These are phyloP conservation scores for Sylvicola fuscatus DNA, from an alignment of 2,888 invertebrate genomes.

Conservation along the genomic window DNA sequence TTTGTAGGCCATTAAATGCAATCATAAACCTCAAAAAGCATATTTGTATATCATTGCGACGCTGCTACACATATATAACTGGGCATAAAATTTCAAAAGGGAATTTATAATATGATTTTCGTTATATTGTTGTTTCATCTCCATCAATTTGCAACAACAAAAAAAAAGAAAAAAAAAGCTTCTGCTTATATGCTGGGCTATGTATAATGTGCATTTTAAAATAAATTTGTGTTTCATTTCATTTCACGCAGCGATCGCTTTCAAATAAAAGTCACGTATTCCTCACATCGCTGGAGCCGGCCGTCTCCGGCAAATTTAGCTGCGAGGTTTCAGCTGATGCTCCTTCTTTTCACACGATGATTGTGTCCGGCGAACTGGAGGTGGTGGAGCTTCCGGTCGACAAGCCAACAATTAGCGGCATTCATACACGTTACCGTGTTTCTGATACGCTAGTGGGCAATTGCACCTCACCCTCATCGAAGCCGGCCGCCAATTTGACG, in stretches of 20 bases:
- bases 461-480: slow-evolving; percentile 32
- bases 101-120: too few relatives aligned
- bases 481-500: slow-evolving; percentile 33
- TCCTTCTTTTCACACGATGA: slow-evolving; percentile 22
- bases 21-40: too few relatives aligned
- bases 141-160: too few relatives aligned
- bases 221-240: background rate
- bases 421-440: slow-evolving; percentile 29
- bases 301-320: slow-evolving; percentile 21
- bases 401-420: slow-evolving; percentile 30
- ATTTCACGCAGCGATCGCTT: slow-evolving; percentile 14
- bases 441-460: slow-evolving; percentile 31
- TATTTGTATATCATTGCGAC: too few relatives aligned
- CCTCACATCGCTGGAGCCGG: slow-evolving; percentile 18
- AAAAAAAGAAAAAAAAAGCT: too few relatives aligned
- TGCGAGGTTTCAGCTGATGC: slow-evolving; percentile 26
- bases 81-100: too few relatives aligned
- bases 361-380: slow-evolving; percentile 23
- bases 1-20: too few relatives aligned
- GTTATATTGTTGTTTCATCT: too few relatives aligned
- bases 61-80: too few relatives aligned
- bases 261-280: slow-evolving; percentile 24
- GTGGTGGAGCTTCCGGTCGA: slow-evolving; percentile 29
- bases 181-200: too few relatives aligned
- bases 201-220: too few relatives aligned